These are phyloP conservation scores for Terrapene triunguis DNA, from an alignment of 2,113 vertebrate genomes.

Conservation along the genomic window DNA sequence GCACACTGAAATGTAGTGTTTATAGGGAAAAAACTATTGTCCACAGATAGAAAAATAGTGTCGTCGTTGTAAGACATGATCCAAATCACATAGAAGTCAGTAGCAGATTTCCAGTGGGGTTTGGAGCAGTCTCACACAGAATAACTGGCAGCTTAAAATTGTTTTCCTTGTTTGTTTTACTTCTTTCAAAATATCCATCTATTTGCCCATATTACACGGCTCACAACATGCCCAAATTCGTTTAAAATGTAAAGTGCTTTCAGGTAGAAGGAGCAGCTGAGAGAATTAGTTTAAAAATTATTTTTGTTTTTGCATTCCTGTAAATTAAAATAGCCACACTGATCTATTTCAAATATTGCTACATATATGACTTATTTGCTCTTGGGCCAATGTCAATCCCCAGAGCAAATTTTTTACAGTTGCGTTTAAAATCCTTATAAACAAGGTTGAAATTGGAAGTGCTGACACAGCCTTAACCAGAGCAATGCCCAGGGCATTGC, in stretches of 20 bases:
- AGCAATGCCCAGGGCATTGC: background rate
- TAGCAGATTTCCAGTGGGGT: background rate
- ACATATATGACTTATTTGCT: background rate
- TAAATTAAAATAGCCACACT: background rate
- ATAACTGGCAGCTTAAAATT: background rate
- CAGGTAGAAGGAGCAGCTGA: background rate
- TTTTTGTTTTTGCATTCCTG: background rate
- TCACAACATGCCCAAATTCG: background rate
- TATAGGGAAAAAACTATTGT: background rate
- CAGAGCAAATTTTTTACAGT: background rate
- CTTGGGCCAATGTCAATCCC: background rate
- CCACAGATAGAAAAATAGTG: too few relatives aligned
- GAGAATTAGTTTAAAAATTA: background rate
- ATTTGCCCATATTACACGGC: fast-evolving
- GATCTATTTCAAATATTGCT: background rate
- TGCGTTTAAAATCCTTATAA: background rate
- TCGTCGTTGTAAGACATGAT: background rate
- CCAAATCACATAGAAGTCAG: background rate
- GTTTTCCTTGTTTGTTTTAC: background rate
- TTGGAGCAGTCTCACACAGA: background rate
- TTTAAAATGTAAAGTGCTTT: background rate
- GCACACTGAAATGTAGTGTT: background rate
- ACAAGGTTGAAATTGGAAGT: background rate
- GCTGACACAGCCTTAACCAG: background rate
- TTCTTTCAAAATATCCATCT: background rate